These are phyloP conservation scores for Tokudaia muenninki DNA, from an alignment of 2,797 vertebrate genomes.

Conservation along the genomic window DNA sequence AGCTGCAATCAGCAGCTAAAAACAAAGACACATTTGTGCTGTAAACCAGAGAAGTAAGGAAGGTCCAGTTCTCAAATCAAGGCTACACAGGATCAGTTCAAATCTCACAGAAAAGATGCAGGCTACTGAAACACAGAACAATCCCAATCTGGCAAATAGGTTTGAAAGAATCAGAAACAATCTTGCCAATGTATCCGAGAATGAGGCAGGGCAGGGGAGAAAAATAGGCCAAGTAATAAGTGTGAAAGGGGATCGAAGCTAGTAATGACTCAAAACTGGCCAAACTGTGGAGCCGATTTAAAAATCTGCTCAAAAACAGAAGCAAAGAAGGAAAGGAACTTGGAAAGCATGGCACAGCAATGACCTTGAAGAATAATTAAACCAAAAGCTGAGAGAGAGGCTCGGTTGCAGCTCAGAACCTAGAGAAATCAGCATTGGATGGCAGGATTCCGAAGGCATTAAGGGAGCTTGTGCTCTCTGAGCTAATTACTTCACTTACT, in stretches of 20 bases:
- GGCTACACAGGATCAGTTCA: not conserved
- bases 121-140: slow-evolving; percentile 8
- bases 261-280: slow-evolving; percentile 76
- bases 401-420: slow-evolving; percentile 67
- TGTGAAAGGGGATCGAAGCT: slow-evolving; percentile 69
- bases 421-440: slow-evolving; percentile 75
- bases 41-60: not conserved
- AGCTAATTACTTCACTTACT: slow-evolving; percentile 83
- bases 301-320: slow-evolving; percentile 80
- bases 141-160: slow-evolving; percentile 20
- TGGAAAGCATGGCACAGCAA: slow-evolving; percentile 31
- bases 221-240: slow-evolving; percentile 76
- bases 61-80: not conserved
- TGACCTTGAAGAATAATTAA: slow-evolving; percentile 83
- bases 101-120: slow-evolving; percentile 27
- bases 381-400: slow-evolving; percentile 69
- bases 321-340: slow-evolving; percentile 73
- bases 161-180: slow-evolving; percentile 64
- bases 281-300: slow-evolving; percentile 66
- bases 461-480: slow-evolving; percentile 79
- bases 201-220: slow-evolving; percentile 39
- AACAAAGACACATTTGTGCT: not conserved
- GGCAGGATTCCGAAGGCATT: slow-evolving; percentile 78
- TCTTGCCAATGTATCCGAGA: slow-evolving; percentile 39
- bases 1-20: not conserved